A percentile compares a stretch with the other conserved stretches of the same genome.
These are phyloP conservation scores for Drosophila kambysellisi DNA, from an alignment of 2,888 invertebrate species.

Conservation along the genomic window DNA sequence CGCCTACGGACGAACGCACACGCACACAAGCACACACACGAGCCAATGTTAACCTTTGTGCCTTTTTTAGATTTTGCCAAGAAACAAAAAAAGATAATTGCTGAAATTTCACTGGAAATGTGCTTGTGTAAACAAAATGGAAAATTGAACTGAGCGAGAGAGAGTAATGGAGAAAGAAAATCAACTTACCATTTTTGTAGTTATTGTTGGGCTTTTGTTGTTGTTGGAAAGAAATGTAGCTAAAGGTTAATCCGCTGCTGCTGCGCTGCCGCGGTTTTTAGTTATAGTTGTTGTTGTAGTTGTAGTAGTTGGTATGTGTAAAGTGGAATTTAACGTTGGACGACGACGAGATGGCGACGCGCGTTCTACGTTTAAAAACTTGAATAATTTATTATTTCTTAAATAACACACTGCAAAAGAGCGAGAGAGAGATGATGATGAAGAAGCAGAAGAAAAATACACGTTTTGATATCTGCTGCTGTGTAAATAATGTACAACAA, in stretches of 20 bases:
- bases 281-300: conserved; percentile 35
- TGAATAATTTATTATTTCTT: conserved; percentile 51
- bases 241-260: conserved; percentile 78
- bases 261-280: conserved; percentile 42
- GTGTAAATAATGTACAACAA: conserved; percentile 18
- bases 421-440: conserved; percentile 43
- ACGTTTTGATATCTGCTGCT: conserved; percentile 26
- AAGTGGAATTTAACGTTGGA: conserved; percentile 71
- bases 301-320: conserved; percentile 65
- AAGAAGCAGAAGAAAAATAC: conserved; percentile 44
- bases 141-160: background rate
- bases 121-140: conserved; percentile 52
- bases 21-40: background rate
- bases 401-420: conserved; percentile 74
- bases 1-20: background rate
- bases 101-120: conserved; percentile 57
- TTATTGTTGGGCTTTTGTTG: conserved; percentile 60
- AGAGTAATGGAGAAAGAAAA: background rate
- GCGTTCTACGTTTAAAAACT: conserved; percentile 63
- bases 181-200: conserved; percentile 73
- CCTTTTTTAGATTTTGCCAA: conserved; percentile 44
- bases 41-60: conserved; percentile 35
- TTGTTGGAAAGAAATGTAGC: conserved; percentile 69
- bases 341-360: conserved; percentile 52
- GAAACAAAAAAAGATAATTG: conserved; percentile 20